These are phyloP conservation scores for Agrochola lychnidis DNA, from an alignment of 2,888 invertebrate species.

Conservation along the genomic window DNA sequence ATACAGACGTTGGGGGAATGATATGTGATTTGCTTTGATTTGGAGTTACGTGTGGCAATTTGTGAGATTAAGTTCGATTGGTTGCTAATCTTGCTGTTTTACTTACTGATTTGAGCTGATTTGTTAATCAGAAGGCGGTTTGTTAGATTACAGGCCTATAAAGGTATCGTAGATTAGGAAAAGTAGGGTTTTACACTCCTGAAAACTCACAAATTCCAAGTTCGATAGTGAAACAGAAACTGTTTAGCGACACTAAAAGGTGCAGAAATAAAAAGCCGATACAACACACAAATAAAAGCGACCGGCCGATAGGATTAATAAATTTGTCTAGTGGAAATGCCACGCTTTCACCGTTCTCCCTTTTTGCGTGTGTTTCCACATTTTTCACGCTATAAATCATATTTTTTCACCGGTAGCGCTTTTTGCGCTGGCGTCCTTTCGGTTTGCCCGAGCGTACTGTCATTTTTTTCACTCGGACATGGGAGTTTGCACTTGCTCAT, in stretches of 20 bases:
- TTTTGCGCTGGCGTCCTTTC: conserved; percentile 88
- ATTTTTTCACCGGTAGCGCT: conserved; percentile 90
- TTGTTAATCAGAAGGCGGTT: conserved; percentile 16
- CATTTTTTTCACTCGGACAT: conserved; percentile 89
- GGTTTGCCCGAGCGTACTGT: conserved; percentile 88
- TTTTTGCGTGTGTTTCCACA: conserved; percentile 90
- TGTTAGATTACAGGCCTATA: background rate
- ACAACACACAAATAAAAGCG: conserved; percentile 78
- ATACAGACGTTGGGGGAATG: conserved; percentile 56
- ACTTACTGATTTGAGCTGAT: conserved; percentile 13
- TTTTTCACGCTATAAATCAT: conserved; percentile 91
- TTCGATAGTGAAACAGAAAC: conserved; percentile 51
- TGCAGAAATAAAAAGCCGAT: conserved; percentile 69
- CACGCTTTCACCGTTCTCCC: conserved; percentile 87
- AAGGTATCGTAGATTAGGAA: background rate
- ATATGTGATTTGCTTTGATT: conserved; percentile 59
- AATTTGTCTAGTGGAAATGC: conserved; percentile 89
- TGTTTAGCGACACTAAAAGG: conserved; percentile 51
- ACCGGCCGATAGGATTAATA: conserved; percentile 87
- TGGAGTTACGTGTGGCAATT: conserved; percentile 39
- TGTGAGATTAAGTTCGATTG: conserved; percentile 39
- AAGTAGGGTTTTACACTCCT: background rate
- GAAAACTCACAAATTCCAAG: background rate
- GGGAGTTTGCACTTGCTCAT: conserved; percentile 85
- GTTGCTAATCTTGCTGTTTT: conserved; percentile 34